A percentile compares a stretch with the other conserved stretches of the same genome.
These are phyloP conservation scores for Heliothis subflexa DNA, from an alignment of 1,140 invertebrate genomes.

Conservation along the genomic window DNA sequence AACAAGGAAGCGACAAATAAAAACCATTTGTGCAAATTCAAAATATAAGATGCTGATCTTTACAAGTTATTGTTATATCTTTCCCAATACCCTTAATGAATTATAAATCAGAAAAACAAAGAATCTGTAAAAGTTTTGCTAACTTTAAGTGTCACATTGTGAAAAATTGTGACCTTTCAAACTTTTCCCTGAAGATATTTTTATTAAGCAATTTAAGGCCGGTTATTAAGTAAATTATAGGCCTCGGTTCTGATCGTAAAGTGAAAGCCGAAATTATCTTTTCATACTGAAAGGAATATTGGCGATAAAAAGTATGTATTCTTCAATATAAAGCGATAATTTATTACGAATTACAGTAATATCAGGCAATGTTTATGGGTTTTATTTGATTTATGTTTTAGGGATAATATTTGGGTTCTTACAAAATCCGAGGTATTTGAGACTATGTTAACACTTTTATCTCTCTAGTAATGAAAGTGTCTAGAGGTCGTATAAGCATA, in stretches of 20 bases:
- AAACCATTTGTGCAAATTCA: too few relatives aligned
- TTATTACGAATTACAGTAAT: conserved; percentile 33
- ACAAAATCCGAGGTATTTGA: too few relatives aligned
- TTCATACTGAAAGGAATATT: conserved; percentile 10
- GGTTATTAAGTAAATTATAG: conserved; percentile 23
- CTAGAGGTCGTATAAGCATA: too few relatives aligned
- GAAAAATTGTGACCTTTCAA: not conserved
- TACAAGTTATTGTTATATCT: too few relatives aligned
- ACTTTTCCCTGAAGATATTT: not conserved
- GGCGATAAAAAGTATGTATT: conserved; percentile 35
- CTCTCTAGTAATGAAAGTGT: too few relatives aligned
- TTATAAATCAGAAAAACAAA: too few relatives aligned
- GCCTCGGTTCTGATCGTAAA: conserved; percentile 11
- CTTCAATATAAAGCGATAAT: conserved; percentile 23
- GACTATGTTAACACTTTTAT: too few relatives aligned
- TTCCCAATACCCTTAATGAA: too few relatives aligned
- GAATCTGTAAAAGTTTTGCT: not conserved
- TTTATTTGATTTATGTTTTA: conserved; percentile 27
- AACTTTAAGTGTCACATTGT: not conserved
- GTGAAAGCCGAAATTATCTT: conserved; percentile 27
- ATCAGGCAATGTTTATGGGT: conserved; percentile 35
- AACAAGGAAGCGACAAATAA: too few relatives aligned
- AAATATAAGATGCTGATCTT: too few relatives aligned
- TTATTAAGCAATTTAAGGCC: conserved; percentile 18
- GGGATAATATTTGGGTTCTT: not conserved